These are phyloP conservation scores for Percopsis transmontana DNA, from an alignment of 2,113 vertebrate species.

Conservation along the genomic window DNA sequence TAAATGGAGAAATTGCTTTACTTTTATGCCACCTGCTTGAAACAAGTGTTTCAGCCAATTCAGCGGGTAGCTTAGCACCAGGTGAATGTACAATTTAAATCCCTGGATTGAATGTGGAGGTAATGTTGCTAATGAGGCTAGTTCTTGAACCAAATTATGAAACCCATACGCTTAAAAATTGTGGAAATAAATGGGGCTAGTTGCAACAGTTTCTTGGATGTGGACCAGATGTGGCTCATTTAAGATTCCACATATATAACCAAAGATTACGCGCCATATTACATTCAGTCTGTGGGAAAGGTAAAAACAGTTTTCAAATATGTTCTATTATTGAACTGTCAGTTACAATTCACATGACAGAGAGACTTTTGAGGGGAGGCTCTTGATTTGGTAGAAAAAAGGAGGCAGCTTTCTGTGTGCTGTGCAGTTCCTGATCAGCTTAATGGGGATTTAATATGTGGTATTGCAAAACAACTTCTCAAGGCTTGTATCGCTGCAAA, in stretches of 20 bases:
- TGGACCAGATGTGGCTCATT: slow-evolving; percentile 16
- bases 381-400: slow-evolving; percentile 39
- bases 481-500: slow-evolving; percentile 62
- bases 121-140: slow-evolving; percentile 64
- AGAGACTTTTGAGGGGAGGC: slow-evolving; percentile 34
- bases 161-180: slow-evolving; percentile 46
- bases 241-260: slow-evolving; percentile 30
- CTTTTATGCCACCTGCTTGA: slow-evolving; percentile 57
- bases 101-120: slow-evolving; percentile 54
- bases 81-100: slow-evolving; percentile 61
- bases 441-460: slow-evolving; percentile 65
- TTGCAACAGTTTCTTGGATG: slow-evolving; percentile 34
- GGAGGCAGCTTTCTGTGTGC: slow-evolving; percentile 51
- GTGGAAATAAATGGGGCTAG: slow-evolving; percentile 32
- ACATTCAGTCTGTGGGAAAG: slow-evolving; percentile 14
- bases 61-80: slow-evolving; percentile 46
- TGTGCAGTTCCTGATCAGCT: slow-evolving; percentile 60
- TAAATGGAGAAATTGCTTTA: slow-evolving; percentile 45
- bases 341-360: slow-evolving; percentile 22
- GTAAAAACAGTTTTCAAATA: slow-evolving; percentile 16
- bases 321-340: slow-evolving; percentile 30
- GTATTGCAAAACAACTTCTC: slow-evolving; percentile 67
- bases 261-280: slow-evolving; percentile 26
- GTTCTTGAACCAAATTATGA: slow-evolving; percentile 57
- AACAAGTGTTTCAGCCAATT: slow-evolving; percentile 57